Base-by-base conservation (phyloP, 2,113 vertebrate genomes). In the Podarcis muralis region DNA sequence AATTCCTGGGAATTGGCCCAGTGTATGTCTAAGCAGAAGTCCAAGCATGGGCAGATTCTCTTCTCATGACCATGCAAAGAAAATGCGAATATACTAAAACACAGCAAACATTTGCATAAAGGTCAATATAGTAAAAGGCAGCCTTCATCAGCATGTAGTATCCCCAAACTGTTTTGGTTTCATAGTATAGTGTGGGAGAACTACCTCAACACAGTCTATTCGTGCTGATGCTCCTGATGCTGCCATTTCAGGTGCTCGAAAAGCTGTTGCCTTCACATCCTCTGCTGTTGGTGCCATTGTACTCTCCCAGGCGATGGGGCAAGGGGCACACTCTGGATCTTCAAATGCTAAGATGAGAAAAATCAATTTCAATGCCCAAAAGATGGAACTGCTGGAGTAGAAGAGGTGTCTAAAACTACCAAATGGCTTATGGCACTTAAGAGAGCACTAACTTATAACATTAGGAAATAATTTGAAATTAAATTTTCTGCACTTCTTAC, bases 301-400 rank as follows among this genome's bases (percentile, higher is more conserved):
- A 95, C 89, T 83, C 92, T 88, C 94, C 90, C 94, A 93, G 96
- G 95, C 71, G 91, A 94, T 90, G 94, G 95, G 95, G 92, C 89
- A 95, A 96, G 92, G 94, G 94, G 94, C 76, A 95, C 93, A 92
- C 92, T 92, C 95, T 62, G 93, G 93, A 93, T 95, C 96, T 96
- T 96, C 96, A 91, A 81, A 92, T 76, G 94, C 95, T 95, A 96
- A 96, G 96, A 94, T 96, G 90, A 96, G 93, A 96, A 96, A 97
- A 96, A 95, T 75, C 94, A 95, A 92, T 96, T 96, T 96, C 95
- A 95, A 93, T 94, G 95, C 92, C 95, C 94, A 93, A 96, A 94
- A 93, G 96, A 95, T 76, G 90, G 96, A 96, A 96, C 87, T 92
- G 93, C 91, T 91, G 92, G 87, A 75, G 92, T 90, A 96, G 95